Base-by-base conservation (phyloP, 2,113 vertebrate species). In the Amazona vittata region DNA sequence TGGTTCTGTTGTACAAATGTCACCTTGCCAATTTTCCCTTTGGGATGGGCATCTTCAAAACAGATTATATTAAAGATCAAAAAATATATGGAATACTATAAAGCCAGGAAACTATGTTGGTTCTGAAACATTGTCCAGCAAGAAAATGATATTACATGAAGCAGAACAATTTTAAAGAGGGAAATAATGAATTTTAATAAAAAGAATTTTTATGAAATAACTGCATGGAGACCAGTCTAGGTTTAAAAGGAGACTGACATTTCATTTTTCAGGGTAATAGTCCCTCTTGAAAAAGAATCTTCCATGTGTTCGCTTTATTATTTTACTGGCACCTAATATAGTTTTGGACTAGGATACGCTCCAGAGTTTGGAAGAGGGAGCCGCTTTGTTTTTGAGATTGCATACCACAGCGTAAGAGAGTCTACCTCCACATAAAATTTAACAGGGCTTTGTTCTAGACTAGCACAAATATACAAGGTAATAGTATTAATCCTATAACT, bases 231-330 rank as follows among this genome's bases (percentile, higher is more conserved):
- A 98, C 84, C 94, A 97, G 81, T 96, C 83, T 84, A 88, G 79
- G 80, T 97, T 98, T 97, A 98, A 98, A 95, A 96, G 96, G 91
- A 97, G 76, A 92, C 86, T 92, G 86, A 94, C 92, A 94, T 89
- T 95, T 95, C 91, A 89, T 93, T 97, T 97, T 67, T 55, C 88
- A 94, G 63, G 75, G 84, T 97, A 98, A 97, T 59, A 95, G 95
- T 92, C 49, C 83, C 76, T 80, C 96, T 95, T 96, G 90, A 95
- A 96, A 96, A 97, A 97, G 93, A 98, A 96, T 94, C 93, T 93
- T 93, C 94, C 97, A 97, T 96, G 96, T 98, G 97, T 86, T 98
- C n/a, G 37, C 89, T 98, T 98, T 98, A 98, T 96, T 98, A 97
- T 94, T 97, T 96, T 97, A 97, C 89, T 94, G 94, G 96, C 96